phyloP scores from a whole-genome alignment of 1,140 invertebrate species.

The Acromyrmex echinatior region DNA sequence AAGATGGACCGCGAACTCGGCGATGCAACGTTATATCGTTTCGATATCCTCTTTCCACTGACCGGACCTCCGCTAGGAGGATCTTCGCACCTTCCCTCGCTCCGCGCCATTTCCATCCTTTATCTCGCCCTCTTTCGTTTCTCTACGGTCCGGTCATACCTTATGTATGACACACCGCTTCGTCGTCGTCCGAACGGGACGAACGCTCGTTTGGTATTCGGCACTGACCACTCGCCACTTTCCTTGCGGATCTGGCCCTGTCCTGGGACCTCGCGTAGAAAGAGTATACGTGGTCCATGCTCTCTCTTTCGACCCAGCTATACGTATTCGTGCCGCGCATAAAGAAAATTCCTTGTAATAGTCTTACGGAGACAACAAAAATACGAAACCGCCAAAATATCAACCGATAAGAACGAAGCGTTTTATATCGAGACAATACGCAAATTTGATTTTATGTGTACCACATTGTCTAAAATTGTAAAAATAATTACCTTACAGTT shows the following conservation, averaged over 20 bases:
- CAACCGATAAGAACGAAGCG: background rate
- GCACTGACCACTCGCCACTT: constrained; percentile 82
- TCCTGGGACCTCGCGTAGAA: constrained; percentile 61
- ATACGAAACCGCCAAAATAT: background rate
- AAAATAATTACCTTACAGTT: background rate
- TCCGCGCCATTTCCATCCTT: constrained; percentile 49
- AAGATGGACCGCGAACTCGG: constrained; percentile 62
- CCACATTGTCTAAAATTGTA: background rate
- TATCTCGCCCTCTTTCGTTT: constrained; percentile 65
- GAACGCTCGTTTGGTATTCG: constrained; percentile 82
- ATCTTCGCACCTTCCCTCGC: constrained; percentile 39
- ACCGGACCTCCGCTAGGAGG: constrained; percentile 19
- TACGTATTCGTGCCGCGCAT: constrained; percentile 68
- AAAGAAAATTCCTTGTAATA: constrained; percentile 59
- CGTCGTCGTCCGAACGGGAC: constrained; percentile 73
- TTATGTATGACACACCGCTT: constrained; percentile 81
- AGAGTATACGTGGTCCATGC: constrained; percentile 68
- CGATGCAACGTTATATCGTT: constrained; percentile 74
- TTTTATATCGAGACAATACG: background rate
- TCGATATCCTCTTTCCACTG: constrained; percentile 67
- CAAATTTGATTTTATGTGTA: too few relatives aligned
- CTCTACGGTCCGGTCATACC: constrained; percentile 76
- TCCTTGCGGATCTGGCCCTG: constrained; percentile 79
- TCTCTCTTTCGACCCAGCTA: constrained; percentile 25
- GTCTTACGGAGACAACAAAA: constrained; percentile 36